Evolutionary conservation across 2,797 vertebrate genomes (phyloP).

Genomic region (Onychomys torridus): DNA sequence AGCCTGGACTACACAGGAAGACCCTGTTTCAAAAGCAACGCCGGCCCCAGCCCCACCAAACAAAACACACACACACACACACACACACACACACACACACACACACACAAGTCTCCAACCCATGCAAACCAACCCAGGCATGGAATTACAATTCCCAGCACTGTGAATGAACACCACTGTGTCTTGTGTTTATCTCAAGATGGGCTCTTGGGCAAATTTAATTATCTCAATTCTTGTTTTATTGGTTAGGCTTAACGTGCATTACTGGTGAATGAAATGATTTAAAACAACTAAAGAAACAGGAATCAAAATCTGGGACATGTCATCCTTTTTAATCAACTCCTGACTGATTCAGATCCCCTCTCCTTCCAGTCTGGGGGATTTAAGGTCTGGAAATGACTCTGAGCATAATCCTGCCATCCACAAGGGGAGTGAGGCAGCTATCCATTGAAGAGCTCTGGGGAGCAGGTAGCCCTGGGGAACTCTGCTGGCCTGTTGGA

Average conservation of each 20-base stretch:
- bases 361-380: background rate
- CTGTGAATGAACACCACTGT: background rate
- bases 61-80: background rate
- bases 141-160: background rate
- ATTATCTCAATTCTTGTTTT: background rate
- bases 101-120: background rate
- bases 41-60: background rate
- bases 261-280: background rate
- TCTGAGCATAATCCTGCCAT: background rate
- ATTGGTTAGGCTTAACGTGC: background rate
- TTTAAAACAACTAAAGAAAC: background rate
- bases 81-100: background rate
- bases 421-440: background rate
- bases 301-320: background rate
- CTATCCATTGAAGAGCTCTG: background rate
- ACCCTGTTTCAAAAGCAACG: background rate
- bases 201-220: background rate
- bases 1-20: no score
- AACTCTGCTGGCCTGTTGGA: background rate
- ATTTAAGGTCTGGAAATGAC: background rate
- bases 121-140: background rate
- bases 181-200: background rate
- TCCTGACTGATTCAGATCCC: background rate
- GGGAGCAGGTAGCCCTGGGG: no score
- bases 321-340: background rate